Base-by-base conservation (phyloP, 2,797 vertebrate species). In the Cuculus canorus region DNA sequence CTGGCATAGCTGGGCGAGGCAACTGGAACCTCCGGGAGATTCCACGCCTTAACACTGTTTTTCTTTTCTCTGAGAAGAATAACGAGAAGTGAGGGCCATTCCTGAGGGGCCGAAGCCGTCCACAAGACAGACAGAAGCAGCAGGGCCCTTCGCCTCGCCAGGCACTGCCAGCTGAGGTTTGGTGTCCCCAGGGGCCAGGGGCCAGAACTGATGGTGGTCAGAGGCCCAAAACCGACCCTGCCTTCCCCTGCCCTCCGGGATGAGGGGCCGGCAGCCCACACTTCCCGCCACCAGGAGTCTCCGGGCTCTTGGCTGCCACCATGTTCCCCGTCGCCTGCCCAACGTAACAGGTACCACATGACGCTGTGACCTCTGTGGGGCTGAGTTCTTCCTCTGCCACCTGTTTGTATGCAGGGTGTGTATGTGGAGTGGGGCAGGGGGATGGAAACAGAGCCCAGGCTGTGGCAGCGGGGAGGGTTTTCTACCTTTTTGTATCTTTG, bases 401-500 rank as follows among this genome's bases (percentile, higher is more conserved):
- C 85, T 18, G 9, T 86, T 79, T 77, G 93, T 88, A 56, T 14
- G 39, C 82, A 54, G 66, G 57, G 33, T 83, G 92, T 25, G 37
- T 81, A 75, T 70, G 50, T 48, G 64, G 87, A 82, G 95, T 70
- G 75, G 41, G 78, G 64, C 65, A 54, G 48, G 69, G 71, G 70
- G 47, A 57, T 16, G 25, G 92, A 84, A 72, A 84, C 3, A 2
- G 63, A 92, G 76, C 86, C 88, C 89, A 82, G 59, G 47, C 64
- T 7, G 4, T 60, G 70, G 86, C 93, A 64, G 50, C 32, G 82
- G 95, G 93, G 97, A 98, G 98, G 98, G 98, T 98, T 98, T 99
- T 99, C 99, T 99, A 99, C 98, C 90, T 99, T 99, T 97, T 99
- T 99, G 98, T 99, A 99, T 97, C 99, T 99, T 99, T 99, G 98